Percentiles rank a stretch among this genome's conserved stretches.
Evolutionary conservation across 2,888 invertebrate species (phyloP).

Genomic region (Molanna angustata): DNA sequence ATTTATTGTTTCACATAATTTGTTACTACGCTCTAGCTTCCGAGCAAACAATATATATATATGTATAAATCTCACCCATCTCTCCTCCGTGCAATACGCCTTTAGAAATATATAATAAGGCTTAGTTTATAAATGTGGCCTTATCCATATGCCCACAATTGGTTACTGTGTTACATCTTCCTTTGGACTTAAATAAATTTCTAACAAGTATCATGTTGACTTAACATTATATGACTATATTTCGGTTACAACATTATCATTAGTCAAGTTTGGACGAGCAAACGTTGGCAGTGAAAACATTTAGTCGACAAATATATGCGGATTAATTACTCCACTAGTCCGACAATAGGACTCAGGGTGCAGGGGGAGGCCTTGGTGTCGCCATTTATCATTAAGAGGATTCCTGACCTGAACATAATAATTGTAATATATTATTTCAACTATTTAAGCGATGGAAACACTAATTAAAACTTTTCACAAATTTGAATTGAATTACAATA

Average conservation of each 20-base stretch:
- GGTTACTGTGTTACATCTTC: background rate
- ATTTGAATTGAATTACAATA: too few relatives aligned
- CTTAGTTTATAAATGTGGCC: conserved; percentile 10
- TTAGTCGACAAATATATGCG: background rate
- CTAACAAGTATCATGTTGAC: conserved; percentile 16
- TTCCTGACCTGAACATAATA: too few relatives aligned
- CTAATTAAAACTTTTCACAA: too few relatives aligned
- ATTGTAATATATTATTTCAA: too few relatives aligned
- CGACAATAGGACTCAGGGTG: too few relatives aligned
- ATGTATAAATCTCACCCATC: conserved; percentile 16
- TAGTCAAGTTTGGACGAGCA: conserved; percentile 27
- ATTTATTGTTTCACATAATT: conserved; percentile 26
- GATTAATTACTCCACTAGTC: background rate
- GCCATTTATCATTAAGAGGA: too few relatives aligned
- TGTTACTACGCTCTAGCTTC: conserved; percentile 24
- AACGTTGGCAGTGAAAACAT: conserved; percentile 30
- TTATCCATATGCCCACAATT: background rate
- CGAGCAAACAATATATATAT: conserved; percentile 16
- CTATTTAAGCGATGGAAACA: too few relatives aligned
- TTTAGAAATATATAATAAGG: conserved; percentile 17
- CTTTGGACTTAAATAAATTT: conserved; percentile 8
- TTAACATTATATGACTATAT: conserved; percentile 23
- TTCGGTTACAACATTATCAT: conserved; percentile 13
- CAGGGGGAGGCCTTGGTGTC: too few relatives aligned
- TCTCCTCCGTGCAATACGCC: too few relatives aligned